Evolutionary conservation across 2,888 invertebrate genomes (phyloP).

Genomic region (Caenorhabditis virilis): DNA sequence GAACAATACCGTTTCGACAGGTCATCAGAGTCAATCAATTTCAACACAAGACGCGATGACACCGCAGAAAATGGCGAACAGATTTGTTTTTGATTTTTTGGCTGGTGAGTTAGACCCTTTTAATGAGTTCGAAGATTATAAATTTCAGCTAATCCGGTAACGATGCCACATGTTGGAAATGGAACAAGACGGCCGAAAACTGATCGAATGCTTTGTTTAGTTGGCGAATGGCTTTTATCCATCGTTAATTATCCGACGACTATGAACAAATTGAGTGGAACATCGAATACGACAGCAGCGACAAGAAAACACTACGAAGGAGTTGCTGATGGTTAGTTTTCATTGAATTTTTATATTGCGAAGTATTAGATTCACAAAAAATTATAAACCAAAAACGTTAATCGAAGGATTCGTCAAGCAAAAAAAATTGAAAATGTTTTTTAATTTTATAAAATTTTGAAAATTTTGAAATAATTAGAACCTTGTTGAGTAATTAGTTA

Average conservation of each 20-base stretch:
- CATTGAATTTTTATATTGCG: background rate
- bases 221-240: slow-evolving; percentile 47
- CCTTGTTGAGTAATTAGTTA: no score
- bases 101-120: slow-evolving; percentile 13
- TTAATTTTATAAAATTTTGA: no score
- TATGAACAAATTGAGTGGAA: slow-evolving; percentile 4
- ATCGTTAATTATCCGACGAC: slow-evolving; percentile 32
- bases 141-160: slow-evolving; percentile 32
- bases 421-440: no score
- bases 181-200: slow-evolving; percentile 39
- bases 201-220: slow-evolving; percentile 43
- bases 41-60: background rate
- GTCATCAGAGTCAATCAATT: background rate
- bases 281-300: background rate
- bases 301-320: slow-evolving; percentile 33
- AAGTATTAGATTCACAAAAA: background rate
- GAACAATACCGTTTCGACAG: background rate
- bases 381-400: no score
- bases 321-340: slow-evolving; percentile 33
- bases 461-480: no score
- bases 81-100: slow-evolving; percentile 35
- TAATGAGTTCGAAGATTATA: background rate
- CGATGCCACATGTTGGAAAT: slow-evolving; percentile 14
- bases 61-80: slow-evolving; percentile 15
- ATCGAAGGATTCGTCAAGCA: no score